phyloP scores from a whole-genome alignment of 2,888 invertebrate genomes.

The Drosophila affinis region DNA sequence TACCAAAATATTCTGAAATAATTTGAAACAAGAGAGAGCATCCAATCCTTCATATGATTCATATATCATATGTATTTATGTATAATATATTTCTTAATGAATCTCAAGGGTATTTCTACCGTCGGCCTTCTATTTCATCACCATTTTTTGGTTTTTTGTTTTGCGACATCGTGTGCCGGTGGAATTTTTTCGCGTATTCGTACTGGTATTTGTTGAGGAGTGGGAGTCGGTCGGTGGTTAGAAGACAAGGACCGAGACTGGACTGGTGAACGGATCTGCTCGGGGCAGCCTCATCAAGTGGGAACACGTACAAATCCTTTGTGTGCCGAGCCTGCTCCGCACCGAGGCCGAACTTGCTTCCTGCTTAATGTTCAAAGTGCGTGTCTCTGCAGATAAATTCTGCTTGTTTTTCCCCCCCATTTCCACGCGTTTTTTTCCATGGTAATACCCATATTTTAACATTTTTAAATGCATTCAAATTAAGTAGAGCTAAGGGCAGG shows the following conservation, averaged over 20 bases:
- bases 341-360: slow-evolving; percentile 32
- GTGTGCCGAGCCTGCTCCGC: slow-evolving; percentile 44
- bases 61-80: no score
- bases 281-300: slow-evolving; percentile 63
- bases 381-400: slow-evolving; percentile 69
- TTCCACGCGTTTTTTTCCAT: slow-evolving; percentile 10
- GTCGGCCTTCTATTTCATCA: background rate
- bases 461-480: slow-evolving; percentile 77
- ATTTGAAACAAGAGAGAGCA: no score
- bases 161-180: slow-evolving; percentile 10
- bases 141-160: slow-evolving; percentile 9
- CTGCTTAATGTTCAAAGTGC: slow-evolving; percentile 61
- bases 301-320: slow-evolving; percentile 76
- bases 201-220: slow-evolving; percentile 17
- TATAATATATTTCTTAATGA: background rate
- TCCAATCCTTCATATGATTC: no score
- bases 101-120: background rate
- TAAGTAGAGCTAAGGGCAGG: slow-evolving; percentile 44
- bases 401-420: slow-evolving; percentile 16
- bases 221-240: slow-evolving; percentile 2
- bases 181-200: slow-evolving; percentile 43
- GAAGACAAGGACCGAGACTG: background rate
- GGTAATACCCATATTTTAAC: slow-evolving; percentile 70
- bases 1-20: no score
- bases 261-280: slow-evolving; percentile 22